phyloP scores from a whole-genome alignment of 1,140 invertebrate genomes.

The Heterodera schachtii region DNA sequence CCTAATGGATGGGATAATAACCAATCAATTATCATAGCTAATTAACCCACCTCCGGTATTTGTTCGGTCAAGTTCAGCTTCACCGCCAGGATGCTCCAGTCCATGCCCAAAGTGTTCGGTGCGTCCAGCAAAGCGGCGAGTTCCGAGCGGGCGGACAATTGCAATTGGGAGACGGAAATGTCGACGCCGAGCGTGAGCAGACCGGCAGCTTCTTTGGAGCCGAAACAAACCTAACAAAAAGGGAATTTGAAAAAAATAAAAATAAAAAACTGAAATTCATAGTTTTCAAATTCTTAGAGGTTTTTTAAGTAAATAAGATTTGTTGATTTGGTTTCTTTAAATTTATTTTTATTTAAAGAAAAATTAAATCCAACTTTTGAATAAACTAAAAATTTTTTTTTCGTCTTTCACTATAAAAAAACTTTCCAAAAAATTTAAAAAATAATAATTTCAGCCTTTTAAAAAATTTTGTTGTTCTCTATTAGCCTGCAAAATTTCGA shows the following conservation, averaged over 20 bases:
- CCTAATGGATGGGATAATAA: too few species aligned
- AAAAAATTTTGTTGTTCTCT: too few species aligned
- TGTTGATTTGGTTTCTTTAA: too few species aligned
- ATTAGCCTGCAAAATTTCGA: too few species aligned
- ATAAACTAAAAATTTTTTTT: too few species aligned
- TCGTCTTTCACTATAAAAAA: too few species aligned
- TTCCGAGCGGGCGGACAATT: slow-evolving; percentile 69
- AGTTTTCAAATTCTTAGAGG: too few species aligned
- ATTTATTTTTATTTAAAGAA: too few species aligned
- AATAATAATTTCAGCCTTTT: too few species aligned
- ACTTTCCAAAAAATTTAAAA: too few species aligned
- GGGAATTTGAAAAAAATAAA: background rate
- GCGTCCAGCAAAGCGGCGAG: slow-evolving; percentile 75
- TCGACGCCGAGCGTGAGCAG: slow-evolving; percentile 68
- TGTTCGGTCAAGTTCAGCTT: slow-evolving; percentile 73
- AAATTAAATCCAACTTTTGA: too few species aligned
- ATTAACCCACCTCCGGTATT: slow-evolving; percentile 68
- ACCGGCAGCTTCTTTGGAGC: slow-evolving; percentile 69
- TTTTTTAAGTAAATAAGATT: too few species aligned
- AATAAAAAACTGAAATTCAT: background rate
- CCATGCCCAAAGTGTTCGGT: slow-evolving; percentile 77
- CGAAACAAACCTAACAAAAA: slow-evolving; percentile 71
- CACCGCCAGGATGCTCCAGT: slow-evolving; percentile 81
- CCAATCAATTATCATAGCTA: background rate
- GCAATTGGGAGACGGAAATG: slow-evolving; percentile 69